These are phyloP conservation scores for Acanthaster planci DNA, from an alignment of 35 echinoderm and acorn worm genomes.

Conservation along the genomic window DNA sequence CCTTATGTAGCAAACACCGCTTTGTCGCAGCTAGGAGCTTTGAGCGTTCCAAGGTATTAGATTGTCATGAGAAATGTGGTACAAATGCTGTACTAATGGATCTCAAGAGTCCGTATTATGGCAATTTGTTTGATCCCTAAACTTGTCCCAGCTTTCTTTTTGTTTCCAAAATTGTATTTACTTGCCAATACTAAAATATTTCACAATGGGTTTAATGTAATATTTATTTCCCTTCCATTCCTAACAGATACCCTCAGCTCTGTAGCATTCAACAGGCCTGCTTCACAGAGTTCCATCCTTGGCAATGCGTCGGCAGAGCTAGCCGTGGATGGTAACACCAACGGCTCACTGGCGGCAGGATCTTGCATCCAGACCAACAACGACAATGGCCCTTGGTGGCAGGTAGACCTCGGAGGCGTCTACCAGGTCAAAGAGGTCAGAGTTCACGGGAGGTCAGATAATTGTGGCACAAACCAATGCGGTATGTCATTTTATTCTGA, in stretches of 20 bases:
- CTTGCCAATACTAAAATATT: too few relatives aligned
- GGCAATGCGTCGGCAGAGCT: conserved; percentile 7
- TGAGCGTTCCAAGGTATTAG: too few relatives aligned
- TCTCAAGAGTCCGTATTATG: too few relatives aligned
- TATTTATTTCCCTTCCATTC: not conserved
- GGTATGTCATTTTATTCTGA: conserved; percentile 6
- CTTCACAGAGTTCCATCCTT: conserved; percentile 44
- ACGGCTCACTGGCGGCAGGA: not conserved
- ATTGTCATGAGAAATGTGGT: too few relatives aligned
- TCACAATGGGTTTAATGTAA: too few relatives aligned
- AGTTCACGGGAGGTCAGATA: conserved; percentile 46
- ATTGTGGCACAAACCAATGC: conserved; percentile 27
- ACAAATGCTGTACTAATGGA: too few relatives aligned
- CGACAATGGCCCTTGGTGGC: conserved; percentile 62
- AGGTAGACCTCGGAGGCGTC: conserved; percentile 71
- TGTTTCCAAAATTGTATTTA: too few relatives aligned
- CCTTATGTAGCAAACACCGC: too few relatives aligned
- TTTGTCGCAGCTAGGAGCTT: too few relatives aligned
- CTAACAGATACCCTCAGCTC: conserved; percentile 18
- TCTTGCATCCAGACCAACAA: conserved; percentile 55
- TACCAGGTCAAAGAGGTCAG: conserved; percentile 47
- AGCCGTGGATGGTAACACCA: conserved; percentile 51
- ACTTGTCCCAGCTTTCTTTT: too few relatives aligned
- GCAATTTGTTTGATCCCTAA: too few relatives aligned
- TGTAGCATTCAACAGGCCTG: conserved; percentile 7